Conservation (phyloP, 2,797 vertebrate species). For the Schizopygopsis malacanthus region DNA sequence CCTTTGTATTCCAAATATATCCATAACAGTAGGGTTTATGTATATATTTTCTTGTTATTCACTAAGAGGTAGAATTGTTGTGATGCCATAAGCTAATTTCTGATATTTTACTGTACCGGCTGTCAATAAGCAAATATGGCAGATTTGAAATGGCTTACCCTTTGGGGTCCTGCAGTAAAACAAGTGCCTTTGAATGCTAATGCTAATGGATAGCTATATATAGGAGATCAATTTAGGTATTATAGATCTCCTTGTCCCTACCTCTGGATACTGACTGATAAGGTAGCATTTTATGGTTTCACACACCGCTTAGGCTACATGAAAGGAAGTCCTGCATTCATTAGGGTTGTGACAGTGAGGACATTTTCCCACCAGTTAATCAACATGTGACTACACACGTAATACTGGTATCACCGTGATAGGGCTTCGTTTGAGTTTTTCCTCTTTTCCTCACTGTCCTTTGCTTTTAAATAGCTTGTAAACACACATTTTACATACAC, state of each 20-base stretch:
- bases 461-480: too few species aligned
- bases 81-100: background rate
- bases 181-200: background rate
- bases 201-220: background rate
- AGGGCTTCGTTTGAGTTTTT: too few species aligned
- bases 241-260: background rate
- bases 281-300: background rate
- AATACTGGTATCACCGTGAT: too few species aligned
- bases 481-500: too few species aligned
- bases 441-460: too few species aligned
- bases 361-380: too few species aligned
- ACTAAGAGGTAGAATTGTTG: background rate
- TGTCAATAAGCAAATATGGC: background rate
- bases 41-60: background rate
- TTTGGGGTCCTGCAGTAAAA: background rate
- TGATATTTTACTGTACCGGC: background rate
- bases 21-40: background rate
- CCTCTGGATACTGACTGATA: background rate
- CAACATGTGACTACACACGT: too few species aligned
- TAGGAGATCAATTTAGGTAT: slow-evolving; percentile 11
- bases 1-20: background rate
- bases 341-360: background rate
- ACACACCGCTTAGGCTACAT: background rate
- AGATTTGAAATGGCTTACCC: background rate
- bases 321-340: background rate